Evolutionary conservation across 1,140 invertebrate genomes (phyloP).

Genomic region (Epicauta chinensis): DNA sequence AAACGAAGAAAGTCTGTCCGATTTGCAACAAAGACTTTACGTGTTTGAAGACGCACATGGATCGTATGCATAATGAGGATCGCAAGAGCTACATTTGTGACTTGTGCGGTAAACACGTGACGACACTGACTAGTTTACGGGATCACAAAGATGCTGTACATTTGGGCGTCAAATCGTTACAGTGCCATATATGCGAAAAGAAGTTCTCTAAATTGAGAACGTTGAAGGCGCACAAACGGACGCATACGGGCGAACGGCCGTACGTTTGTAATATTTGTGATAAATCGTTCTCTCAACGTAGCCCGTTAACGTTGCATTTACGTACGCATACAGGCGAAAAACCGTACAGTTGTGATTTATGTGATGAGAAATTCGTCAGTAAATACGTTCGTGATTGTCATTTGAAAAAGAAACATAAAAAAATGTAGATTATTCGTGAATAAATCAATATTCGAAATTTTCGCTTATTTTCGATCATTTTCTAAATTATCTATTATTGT

Average conservation of each 20-base stretch:
- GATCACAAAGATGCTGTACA: slow-evolving; percentile 63
- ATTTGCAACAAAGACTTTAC: slow-evolving; percentile 31
- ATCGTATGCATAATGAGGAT: not conserved
- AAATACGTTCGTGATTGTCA: not conserved
- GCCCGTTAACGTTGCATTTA: too few species aligned
- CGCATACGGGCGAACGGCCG: slow-evolving; percentile 42
- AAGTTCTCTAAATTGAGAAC: slow-evolving; percentile 23
- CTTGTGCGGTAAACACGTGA: slow-evolving; percentile 5
- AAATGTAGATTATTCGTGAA: not conserved
- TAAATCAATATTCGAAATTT: too few species aligned
- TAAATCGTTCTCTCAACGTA: too few species aligned
- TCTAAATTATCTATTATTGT: too few species aligned
- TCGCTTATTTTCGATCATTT: too few species aligned
- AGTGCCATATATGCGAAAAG: slow-evolving; percentile 49
- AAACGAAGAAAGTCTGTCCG: slow-evolving; percentile 24
- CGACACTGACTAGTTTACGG: slow-evolving; percentile 35
- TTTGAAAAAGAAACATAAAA: too few species aligned
- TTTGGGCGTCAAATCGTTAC: slow-evolving; percentile 63
- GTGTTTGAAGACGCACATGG: slow-evolving; percentile 23
- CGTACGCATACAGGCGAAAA: slow-evolving; percentile 45
- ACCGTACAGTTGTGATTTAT: slow-evolving; percentile 45
- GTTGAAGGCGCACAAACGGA: slow-evolving; percentile 37
- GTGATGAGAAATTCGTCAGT: slow-evolving; percentile 2
- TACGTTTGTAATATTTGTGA: slow-evolving; percentile 43
- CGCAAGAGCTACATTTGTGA: slow-evolving; percentile 16